phyloP scores from a whole-genome alignment of 2,113 vertebrate genomes.

The Fukomys damarensis region DNA sequence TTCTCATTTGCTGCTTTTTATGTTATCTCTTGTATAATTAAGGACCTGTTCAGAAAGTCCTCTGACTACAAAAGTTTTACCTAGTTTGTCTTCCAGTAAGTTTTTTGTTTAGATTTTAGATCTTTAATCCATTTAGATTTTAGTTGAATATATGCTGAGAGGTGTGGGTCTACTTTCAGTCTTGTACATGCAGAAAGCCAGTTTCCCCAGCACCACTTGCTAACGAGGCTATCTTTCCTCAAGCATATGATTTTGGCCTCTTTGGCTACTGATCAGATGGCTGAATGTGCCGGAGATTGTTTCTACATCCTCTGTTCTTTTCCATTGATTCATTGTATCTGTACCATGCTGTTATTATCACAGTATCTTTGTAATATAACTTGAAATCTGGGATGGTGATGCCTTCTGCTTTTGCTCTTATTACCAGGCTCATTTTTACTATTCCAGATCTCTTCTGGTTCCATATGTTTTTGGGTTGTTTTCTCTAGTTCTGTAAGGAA shows the following conservation, averaged over 20 bases:
- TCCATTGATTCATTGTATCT: background rate
- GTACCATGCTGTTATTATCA: background rate
- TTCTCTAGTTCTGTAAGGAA: background rate
- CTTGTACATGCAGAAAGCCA: background rate
- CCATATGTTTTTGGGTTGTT: background rate
- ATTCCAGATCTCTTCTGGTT: background rate
- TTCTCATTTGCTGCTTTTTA: too few relatives aligned
- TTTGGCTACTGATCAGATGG: background rate
- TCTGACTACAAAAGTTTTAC: background rate
- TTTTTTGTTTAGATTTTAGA: background rate
- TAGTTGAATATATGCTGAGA: background rate
- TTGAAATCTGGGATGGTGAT: background rate
- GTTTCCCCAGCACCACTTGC: background rate
- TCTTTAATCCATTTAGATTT: background rate
- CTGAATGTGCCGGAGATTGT: background rate
- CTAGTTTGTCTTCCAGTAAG: background rate
- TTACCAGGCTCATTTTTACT: background rate
- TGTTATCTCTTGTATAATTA: too few relatives aligned
- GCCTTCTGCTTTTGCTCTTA: background rate
- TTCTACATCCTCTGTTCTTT: background rate
- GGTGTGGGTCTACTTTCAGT: background rate
- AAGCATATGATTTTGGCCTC: background rate
- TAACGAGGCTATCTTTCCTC: background rate
- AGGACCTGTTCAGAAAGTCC: too few relatives aligned
- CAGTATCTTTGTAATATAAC: background rate